These are phyloP conservation scores for Scaptomyza pallida DNA, from an alignment of 1,140 invertebrate genomes.

Conservation along the genomic window DNA sequence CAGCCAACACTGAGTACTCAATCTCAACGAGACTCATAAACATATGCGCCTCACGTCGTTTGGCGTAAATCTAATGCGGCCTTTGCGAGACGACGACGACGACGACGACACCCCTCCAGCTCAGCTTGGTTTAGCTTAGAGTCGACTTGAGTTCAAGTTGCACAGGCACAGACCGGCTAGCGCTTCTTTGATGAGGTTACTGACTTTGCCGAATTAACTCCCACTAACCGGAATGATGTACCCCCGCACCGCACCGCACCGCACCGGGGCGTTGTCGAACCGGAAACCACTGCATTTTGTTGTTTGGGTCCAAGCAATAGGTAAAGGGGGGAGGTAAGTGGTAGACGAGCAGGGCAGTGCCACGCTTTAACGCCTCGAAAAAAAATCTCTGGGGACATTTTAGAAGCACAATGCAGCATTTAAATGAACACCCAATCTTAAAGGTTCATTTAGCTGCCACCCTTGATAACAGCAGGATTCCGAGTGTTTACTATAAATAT, in stretches of 20 bases:
- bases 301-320: slow-evolving; percentile 53
- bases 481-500: not conserved
- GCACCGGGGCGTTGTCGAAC: slow-evolving; percentile 64
- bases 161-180: slow-evolving; percentile 65
- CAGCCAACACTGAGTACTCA: slow-evolving; percentile 53
- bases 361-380: slow-evolving; percentile 80
- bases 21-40: slow-evolving; percentile 82
- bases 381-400: slow-evolving; percentile 78
- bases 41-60: slow-evolving; percentile 83
- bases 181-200: slow-evolving; percentile 81
- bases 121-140: too few relatives aligned
- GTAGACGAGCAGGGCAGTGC: too few relatives aligned
- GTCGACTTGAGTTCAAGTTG: too few relatives aligned
- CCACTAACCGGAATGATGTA: slow-evolving; percentile 37
- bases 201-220: slow-evolving; percentile 83
- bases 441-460: slow-evolving; percentile 50
- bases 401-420: slow-evolving; percentile 76
- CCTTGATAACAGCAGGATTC: not conserved
- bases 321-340: slow-evolving; percentile 1
- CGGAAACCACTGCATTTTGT: slow-evolving; percentile 83
- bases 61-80: slow-evolving; percentile 82
- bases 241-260: not conserved
- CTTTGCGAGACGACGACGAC: slow-evolving; percentile 38
- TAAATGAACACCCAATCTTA: slow-evolving; percentile 73
- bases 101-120: slow-evolving; percentile 28